Evolutionary conservation across 1,140 invertebrate genomes (phyloP), one percentile per base, ranked within the genome.

Genomic region (Phortica variegata): DNA sequence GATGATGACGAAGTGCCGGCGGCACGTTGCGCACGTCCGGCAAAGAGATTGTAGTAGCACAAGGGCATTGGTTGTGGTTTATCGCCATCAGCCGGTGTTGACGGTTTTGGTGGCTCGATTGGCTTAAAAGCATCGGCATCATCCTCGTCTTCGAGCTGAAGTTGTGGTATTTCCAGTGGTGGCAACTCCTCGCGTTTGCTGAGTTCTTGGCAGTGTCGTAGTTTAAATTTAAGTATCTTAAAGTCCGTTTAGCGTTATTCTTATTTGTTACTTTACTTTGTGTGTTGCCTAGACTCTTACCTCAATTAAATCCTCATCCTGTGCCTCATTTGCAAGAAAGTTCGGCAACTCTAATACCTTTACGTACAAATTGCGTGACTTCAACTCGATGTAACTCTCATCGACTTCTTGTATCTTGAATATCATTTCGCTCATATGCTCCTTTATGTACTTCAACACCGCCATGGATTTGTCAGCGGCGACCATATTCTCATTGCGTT

Each of bases 381-480:
- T 44, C 33, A 75, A 51, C 13, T 72, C 65, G 0, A 73, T 69
- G 13, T 70, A 60, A 34, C 56, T 70, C 36, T 75, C 73, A 37
- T 75, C 66, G n/a, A 76, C 61, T 34, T 76, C 74, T 49, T 76
- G 71, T 10, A 76, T 52, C 40, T 76, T 76, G 43, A 70, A 73
- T 40, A 76, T 73, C 61, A 76, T 73, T 47, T 76, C 74, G 19
- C 70, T 60, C n/a, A 76, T 63, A 21, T 58, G 65, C 12, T 72
- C 62, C 13, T 81, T 82, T 2, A 82, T 80, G 39, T 80, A 79
- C 45, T 81, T 61, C 3, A 83, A 56, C 3, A 82, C 75, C 0
- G 55, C 69, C 47, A 79, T 77, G 0, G 82, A 73, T 42, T 84
- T 41, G 79, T 79, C 50, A 62, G 54, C 52, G 73, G 75, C 48